Evolutionary conservation across 2,113 vertebrate species (phyloP), one percentile per base, ranked within the genome.

Genomic region (Gobius niger): DNA sequence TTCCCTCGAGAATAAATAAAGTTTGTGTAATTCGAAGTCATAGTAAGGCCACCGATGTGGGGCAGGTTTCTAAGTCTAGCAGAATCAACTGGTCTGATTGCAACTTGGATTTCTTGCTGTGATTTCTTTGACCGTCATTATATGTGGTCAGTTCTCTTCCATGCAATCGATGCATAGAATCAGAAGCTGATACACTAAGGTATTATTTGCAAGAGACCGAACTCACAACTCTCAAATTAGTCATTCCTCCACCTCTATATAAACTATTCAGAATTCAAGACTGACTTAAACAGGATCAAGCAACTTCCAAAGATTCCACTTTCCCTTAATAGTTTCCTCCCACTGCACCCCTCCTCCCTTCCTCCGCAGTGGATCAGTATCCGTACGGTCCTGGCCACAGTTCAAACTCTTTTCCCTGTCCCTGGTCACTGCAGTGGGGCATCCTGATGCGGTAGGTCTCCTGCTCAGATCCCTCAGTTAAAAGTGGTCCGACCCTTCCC

Each of bases 331-430:
- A 66, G 49, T 77, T 67, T 16, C 47, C 47, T 67, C 47, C 62
- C 56, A 72, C 24, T 50, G 10, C 65, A 65, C 73, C 60, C n/a
- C 59, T 60, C 71, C 44, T 50, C 19, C 7, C 40, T 49, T 53
- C 24, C 47, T 69, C 62, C 42, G 50, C 9, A n/a, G 67, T 46
- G 40, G 53, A 40, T 78, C 47, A 4, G 69, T 75, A 19, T 80
- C 65, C 2, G 41, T 18, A 18, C 18, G 51, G 78, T 49, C 40
- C 71, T 54, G 75, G 81, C 69, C 80, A 8, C 0, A 1, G 67
- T 71, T 85, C 73, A 77, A 69, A 87, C 63, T 65, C 68, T 82
- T 81, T 74, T 13, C 70, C 57, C 42, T 80, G 72, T 75, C 18
- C 56, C 65, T 47, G 78, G 63, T 80, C 34, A 51, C 54, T 57